Evolutionary conservation across 2,113 vertebrate genomes (phyloP).

Genomic region (Rafetus swinhoei): DNA sequence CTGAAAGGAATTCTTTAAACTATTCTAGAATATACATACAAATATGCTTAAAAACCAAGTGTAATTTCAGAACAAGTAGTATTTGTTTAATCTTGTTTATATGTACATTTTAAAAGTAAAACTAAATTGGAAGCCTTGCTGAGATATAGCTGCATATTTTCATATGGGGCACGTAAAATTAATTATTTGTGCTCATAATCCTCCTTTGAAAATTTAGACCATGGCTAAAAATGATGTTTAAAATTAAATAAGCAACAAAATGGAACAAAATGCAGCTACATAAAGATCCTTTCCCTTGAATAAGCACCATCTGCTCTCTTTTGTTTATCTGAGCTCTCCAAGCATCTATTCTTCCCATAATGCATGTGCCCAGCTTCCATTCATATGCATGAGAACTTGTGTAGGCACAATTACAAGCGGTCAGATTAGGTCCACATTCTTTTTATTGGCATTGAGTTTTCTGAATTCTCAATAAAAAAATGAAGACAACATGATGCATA

Average conservation of each 20-base stretch:
- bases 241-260: constrained; percentile 33
- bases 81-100: background rate
- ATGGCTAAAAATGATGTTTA: background rate
- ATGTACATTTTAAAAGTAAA: background rate
- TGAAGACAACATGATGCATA: background rate
- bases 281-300: background rate
- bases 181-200: background rate
- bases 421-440: background rate
- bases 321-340: background rate
- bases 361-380: background rate
- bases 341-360: background rate
- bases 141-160: background rate
- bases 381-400: background rate
- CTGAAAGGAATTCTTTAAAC: background rate
- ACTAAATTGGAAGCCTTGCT: background rate
- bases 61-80: background rate
- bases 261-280: background rate
- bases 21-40: background rate
- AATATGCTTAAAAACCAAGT: background rate
- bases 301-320: background rate
- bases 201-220: background rate
- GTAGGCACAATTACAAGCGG: background rate
- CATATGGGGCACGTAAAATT: background rate
- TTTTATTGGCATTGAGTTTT: background rate
- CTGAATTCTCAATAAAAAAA: background rate